Conservation (phyloP, 2,888 invertebrate species). For the Pachycephus smyrnensis region DNA sequence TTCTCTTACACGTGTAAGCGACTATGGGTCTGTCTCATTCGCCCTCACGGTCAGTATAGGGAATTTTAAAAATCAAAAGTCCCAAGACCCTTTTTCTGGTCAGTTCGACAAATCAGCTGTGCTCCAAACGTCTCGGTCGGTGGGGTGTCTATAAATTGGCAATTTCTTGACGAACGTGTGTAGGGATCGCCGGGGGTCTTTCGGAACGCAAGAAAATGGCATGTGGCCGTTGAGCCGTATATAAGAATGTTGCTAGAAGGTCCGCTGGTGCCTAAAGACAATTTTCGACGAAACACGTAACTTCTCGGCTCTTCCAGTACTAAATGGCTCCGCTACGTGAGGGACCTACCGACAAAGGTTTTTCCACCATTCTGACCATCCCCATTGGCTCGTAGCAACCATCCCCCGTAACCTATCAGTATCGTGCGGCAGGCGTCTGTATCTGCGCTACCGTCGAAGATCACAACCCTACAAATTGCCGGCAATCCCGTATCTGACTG, state of each 20-base stretch:
- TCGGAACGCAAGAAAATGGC: background rate
- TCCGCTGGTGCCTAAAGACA: constrained; percentile 23
- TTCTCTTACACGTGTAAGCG: too few species aligned
- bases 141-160: background rate
- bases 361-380: constrained; percentile 16
- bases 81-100: background rate
- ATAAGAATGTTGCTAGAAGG: background rate
- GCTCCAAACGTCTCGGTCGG: background rate
- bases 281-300: constrained; percentile 37
- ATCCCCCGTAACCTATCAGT: constrained; percentile 20
- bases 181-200: background rate
- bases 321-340: constrained; percentile 46
- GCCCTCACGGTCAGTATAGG: too few species aligned
- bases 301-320: constrained; percentile 37
- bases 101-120: background rate
- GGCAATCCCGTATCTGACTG: constrained; percentile 38
- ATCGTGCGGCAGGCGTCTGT: background rate
- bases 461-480: constrained; percentile 36
- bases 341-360: constrained; percentile 38
- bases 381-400: constrained; percentile 16
- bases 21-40: too few species aligned
- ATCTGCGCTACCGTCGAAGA: constrained; percentile 13
- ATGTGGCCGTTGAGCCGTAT: background rate
- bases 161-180: background rate
- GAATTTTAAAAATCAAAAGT: too few species aligned